Conservation (phyloP, 2,113 vertebrate genomes). For the Arenaria interpres region DNA sequence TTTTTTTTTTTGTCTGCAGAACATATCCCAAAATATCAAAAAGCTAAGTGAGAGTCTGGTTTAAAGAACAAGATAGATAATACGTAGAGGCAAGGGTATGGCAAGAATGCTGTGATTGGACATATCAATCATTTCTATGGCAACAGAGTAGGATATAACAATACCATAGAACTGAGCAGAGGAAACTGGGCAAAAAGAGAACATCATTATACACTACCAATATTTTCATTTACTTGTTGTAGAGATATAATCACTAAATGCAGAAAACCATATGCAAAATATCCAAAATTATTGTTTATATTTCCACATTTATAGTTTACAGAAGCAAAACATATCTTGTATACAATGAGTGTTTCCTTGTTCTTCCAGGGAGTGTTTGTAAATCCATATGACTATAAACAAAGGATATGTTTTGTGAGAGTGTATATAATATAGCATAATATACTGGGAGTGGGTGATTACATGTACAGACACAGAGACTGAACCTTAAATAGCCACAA, state of each 20-base stretch:
- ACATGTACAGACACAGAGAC: not conserved
- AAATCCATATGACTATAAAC: not conserved
- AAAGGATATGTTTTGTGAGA: constrained; percentile 17
- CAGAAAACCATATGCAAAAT: not conserved
- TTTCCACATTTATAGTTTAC: not conserved
- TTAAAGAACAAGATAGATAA: not conserved
- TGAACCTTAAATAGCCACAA: not conserved
- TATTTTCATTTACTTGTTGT: not conserved
- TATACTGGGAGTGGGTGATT: not conserved
- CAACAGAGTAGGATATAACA: constrained; percentile 38
- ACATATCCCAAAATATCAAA: not conserved
- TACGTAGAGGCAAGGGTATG: not conserved
- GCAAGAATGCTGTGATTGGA: constrained; percentile 11
- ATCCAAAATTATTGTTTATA: not conserved
- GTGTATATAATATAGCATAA: not conserved
- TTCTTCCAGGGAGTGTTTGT: not conserved
- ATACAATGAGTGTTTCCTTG: not conserved
- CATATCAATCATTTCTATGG: constrained; percentile 65
- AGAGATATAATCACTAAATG: not conserved
- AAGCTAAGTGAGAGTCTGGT: not conserved
- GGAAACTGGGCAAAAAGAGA: not conserved
- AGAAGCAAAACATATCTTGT: not conserved
- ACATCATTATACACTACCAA: not conserved
- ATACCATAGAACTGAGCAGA: not conserved
- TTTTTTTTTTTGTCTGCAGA: not conserved